phyloP scores from a whole-genome alignment of 1,140 invertebrate genomes.

The Teleopsis dalmanni region DNA sequence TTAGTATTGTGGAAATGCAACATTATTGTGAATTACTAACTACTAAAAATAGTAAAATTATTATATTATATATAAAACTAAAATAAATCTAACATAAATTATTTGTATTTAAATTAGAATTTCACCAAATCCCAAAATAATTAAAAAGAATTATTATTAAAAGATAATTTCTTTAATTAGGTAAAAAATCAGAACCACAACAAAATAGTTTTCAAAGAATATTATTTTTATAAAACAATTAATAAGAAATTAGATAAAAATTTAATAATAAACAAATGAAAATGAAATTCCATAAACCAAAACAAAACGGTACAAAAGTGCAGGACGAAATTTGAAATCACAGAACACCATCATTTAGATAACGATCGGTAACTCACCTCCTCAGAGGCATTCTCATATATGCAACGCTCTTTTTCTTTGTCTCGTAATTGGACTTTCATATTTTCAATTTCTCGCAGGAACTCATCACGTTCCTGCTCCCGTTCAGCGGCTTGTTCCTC shows the following conservation, averaged over 20 bases:
- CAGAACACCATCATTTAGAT: neutral
- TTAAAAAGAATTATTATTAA: too few species aligned
- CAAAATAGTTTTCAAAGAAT: neutral
- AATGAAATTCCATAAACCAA: constrained; percentile 9
- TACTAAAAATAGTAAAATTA: too few species aligned
- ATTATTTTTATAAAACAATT: neutral
- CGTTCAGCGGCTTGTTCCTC: constrained; percentile 73
- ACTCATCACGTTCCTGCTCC: constrained; percentile 71
- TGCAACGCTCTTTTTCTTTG: constrained; percentile 53
- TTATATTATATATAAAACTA: too few species aligned
- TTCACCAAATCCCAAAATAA: too few species aligned
- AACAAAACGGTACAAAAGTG: constrained; percentile 20
- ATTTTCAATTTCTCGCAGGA: constrained; percentile 52
- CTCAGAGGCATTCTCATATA: constrained; percentile 48
- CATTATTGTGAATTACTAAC: too few species aligned
- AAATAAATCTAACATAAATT: too few species aligned
- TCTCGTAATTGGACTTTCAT: constrained; percentile 56
- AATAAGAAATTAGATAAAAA: constrained; percentile 6
- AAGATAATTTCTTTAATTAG: neutral
- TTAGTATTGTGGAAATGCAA: too few species aligned
- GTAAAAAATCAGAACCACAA: neutral
- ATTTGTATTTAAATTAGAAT: too few species aligned
- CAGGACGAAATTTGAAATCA: constrained; percentile 16
- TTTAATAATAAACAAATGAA: constrained; percentile 6
- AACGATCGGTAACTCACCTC: constrained; percentile 45